Conservation (phyloP, 2,888 invertebrate species). For the Agrotis segetum region DNA sequence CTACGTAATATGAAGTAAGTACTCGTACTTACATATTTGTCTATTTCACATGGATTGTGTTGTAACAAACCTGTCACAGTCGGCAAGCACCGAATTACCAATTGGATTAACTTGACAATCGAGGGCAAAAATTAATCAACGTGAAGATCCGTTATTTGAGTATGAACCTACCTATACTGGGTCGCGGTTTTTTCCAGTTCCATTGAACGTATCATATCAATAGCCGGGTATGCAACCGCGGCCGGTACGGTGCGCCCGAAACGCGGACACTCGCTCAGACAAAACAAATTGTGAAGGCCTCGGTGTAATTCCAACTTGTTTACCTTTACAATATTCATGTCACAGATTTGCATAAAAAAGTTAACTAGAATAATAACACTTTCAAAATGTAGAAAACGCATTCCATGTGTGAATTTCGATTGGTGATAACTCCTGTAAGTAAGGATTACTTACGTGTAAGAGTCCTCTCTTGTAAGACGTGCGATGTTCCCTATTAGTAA, state of each 20-base stretch:
- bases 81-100: slow-evolving; percentile 35
- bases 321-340: slow-evolving; percentile 63
- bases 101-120: slow-evolving; percentile 70
- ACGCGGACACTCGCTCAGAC: slow-evolving; percentile 58
- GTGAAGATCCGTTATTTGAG: slow-evolving; percentile 78
- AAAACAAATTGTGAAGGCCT: slow-evolving; percentile 67
- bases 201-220: slow-evolving; percentile 56
- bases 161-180: slow-evolving; percentile 69
- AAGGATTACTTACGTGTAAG: too few species aligned
- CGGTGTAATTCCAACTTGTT: slow-evolving; percentile 59
- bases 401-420: not conserved
- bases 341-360: slow-evolving; percentile 50
- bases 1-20: not conserved
- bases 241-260: slow-evolving; percentile 23
- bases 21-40: too few species aligned
- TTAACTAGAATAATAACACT: slow-evolving; percentile 26
- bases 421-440: too few species aligned
- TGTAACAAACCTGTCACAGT: slow-evolving; percentile 13
- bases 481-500: not conserved
- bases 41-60: slow-evolving; percentile 2
- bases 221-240: slow-evolving; percentile 17
- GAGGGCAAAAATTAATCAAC: slow-evolving; percentile 77
- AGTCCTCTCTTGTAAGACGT: too few species aligned
- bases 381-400: not conserved
- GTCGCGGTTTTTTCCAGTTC: slow-evolving; percentile 79